Evolutionary conservation across 2,113 vertebrate genomes (phyloP).

Genomic region (Sinocyclocheilus maitianheensis): DNA sequence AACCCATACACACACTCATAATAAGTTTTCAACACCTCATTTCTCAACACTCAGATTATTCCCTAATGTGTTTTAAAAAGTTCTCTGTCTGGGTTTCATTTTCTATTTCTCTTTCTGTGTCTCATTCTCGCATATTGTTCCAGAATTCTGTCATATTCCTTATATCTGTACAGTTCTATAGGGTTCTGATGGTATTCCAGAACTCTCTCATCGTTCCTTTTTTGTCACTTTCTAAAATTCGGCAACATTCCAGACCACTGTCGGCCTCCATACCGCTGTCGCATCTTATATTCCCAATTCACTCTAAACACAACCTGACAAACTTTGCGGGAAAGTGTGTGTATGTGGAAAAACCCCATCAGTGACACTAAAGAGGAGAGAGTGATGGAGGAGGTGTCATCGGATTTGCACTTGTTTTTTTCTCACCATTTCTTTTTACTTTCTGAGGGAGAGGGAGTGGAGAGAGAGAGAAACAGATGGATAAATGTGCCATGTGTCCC

Average conservation of each 20-base stretch:
- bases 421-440: conserved; percentile 25
- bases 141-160: conserved; percentile 64
- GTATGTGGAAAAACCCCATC: conserved; percentile 54
- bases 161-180: conserved; percentile 63
- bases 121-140: conserved; percentile 37
- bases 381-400: conserved; percentile 61
- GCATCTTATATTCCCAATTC: conserved; percentile 64
- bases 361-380: conserved; percentile 50
- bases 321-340: neutral
- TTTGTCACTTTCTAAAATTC: conserved; percentile 63
- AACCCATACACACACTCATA: conserved; percentile 41
- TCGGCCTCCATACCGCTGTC: conserved; percentile 65
- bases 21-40: conserved; percentile 52
- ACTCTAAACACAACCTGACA: conserved; percentile 8
- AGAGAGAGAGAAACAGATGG: neutral
- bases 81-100: conserved; percentile 20
- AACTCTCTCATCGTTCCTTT: conserved; percentile 67
- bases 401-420: conserved; percentile 49
- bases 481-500: neutral
- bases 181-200: conserved; percentile 64
- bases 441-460: conserved; percentile 2
- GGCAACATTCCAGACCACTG: conserved; percentile 64
- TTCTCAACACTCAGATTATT: conserved; percentile 56
- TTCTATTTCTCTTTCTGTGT: conserved; percentile 46
- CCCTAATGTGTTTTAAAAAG: conserved; percentile 52